Evolutionary conservation across 2,797 vertebrate species (phyloP), one percentile per base, ranked within the genome.

Genomic region (Staurois parvus): DNA sequence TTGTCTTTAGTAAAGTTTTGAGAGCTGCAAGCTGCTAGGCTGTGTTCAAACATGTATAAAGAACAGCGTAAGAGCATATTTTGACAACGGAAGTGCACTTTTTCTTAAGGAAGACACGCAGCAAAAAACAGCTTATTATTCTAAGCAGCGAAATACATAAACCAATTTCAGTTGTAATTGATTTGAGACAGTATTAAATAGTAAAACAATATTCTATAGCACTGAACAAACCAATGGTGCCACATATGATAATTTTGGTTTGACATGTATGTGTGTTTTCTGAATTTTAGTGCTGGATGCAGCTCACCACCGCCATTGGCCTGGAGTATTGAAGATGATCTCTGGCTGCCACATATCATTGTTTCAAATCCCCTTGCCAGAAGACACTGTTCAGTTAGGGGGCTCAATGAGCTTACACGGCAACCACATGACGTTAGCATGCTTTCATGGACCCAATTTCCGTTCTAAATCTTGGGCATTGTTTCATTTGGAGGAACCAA

Each of bases 381-480:
- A 99, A 92, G 97, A 99, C 87, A 95, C 97, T 2, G 97, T 99
- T 92, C 98, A 99, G 9, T 96, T 99, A 75, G 98, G 98, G 28
- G 98, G 98, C 15, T 99, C 97, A 0, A 99, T 99, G 98, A 99
- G 97, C 89, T 95, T 99, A 77, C 98, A 99, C 2, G 98, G 98
- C 87, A 99, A 99, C 90, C 98, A 99, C 85, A 99, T 99, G 98
- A 99, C 98, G 0, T 92, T 99, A 89, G 98, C 98, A 88, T 99
- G 98, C 93, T 99, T 99, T 90, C 98, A 99, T 42, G 98, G 98
- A 19, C 98, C 98, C 42, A 99, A 99, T 92, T 99, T 99, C 91
- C 98, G 98, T 84, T 99, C 98, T 90, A 99, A 99, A 92, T 99
- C 97, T 0, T 99, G 98, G 98, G 98, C 98, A 37, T 91, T 99